Evolutionary conservation across 2,888 invertebrate genomes (phyloP).

Genomic region (Silvanus unidentatus): DNA sequence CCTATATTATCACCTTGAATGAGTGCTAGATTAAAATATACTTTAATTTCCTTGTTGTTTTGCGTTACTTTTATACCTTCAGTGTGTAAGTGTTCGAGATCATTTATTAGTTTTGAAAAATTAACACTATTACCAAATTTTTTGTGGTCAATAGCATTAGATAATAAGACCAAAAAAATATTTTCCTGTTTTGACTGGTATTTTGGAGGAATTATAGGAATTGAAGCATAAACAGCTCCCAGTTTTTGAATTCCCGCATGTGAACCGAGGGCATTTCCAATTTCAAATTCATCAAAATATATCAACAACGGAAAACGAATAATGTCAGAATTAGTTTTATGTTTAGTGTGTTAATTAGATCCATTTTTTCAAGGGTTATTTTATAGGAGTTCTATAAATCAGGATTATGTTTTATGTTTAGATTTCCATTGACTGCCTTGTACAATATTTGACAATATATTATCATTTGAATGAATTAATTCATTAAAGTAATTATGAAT

Average conservation of each 20-base stretch:
- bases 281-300: conserved; percentile 7
- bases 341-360: no score
- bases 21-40: conserved; percentile 16
- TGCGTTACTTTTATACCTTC: conserved; percentile 11
- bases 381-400: no score
- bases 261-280: conserved; percentile 16
- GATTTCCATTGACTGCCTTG: not conserved
- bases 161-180: conserved; percentile 25
- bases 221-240: conserved; percentile 22
- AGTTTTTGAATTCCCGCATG: conserved; percentile 25
- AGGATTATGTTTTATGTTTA: no score
- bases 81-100: conserved; percentile 22
- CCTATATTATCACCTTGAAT: conserved; percentile 30
- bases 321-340: not conserved
- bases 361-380: no score
- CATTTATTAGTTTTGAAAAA: conserved; percentile 22
- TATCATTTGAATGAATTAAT: no score
- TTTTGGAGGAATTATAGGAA: conserved; percentile 21
- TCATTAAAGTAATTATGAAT: no score
- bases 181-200: conserved; percentile 15
- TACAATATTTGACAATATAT: not conserved
- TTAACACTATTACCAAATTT: conserved; percentile 20
- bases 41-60: conserved; percentile 8
- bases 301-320: not conserved
- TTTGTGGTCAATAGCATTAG: conserved; percentile 25